Evolutionary conservation across 2,113 vertebrate genomes (phyloP).

Genomic region (Urocolius indicus): DNA sequence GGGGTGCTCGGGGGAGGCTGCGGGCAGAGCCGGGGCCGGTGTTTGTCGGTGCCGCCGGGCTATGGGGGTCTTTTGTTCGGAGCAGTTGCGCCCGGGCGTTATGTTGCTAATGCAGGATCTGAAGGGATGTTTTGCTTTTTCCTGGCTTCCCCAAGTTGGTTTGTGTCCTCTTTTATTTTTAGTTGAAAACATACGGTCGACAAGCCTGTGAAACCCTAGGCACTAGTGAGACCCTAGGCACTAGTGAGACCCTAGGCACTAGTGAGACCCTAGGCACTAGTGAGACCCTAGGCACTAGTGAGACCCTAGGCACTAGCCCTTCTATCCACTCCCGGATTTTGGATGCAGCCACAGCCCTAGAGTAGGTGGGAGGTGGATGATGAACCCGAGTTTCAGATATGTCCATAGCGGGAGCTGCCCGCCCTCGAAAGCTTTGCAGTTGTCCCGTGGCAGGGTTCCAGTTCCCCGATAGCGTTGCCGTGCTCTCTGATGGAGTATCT

Average conservation of each 20-base stretch:
- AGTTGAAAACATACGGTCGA: neutral
- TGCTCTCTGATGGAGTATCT: neutral
- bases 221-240: too few relatives aligned
- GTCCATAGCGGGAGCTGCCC: neutral
- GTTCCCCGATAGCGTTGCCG: neutral
- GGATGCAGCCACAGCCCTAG: neutral
- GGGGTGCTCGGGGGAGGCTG: neutral
- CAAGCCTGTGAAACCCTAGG: neutral
- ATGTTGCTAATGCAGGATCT: neutral
- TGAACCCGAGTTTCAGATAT: neutral
- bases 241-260: too few relatives aligned
- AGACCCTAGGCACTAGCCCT: neutral
- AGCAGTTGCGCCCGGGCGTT: neutral
- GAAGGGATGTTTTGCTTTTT: neutral
- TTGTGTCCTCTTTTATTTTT: neutral
- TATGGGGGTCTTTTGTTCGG: neutral
- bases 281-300: too few relatives aligned
- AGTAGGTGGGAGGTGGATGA: neutral
- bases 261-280: too few relatives aligned
- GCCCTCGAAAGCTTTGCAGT: neutral
- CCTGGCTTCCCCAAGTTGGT: neutral
- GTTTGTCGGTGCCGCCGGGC: neutral
- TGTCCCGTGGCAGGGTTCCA: slow-evolving; percentile 11
- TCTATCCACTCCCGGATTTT: neutral
- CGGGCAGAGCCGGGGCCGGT: neutral